Base-by-base conservation (phyloP, 2,113 vertebrate genomes). In the Dipodomys spectabilis region DNA sequence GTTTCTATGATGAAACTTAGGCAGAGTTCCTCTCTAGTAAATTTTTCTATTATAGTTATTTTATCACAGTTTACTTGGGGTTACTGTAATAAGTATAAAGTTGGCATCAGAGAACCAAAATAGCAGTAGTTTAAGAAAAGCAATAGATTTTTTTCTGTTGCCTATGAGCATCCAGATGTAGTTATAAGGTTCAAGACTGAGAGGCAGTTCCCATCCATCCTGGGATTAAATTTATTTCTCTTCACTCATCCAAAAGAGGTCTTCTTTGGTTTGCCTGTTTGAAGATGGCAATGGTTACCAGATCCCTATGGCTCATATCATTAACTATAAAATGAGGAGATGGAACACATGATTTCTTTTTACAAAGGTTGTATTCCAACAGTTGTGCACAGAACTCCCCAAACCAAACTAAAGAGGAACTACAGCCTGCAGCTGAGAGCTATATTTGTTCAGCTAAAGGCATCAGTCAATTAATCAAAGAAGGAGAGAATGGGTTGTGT, bases 401-500 rank as follows among this genome's bases (percentile, higher is more conserved):
- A 68, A 6, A 35, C 1, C 1, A 10, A 28, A 20, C 71, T 65
- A 10, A 49, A 53, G 30, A 2, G 2, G 2, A 88, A 83, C 69
- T 10, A 62, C 1, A 45, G 7, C 12, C 13, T 39, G 15, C 6
- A 62, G 6, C 28, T 68, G 7, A 7, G 1, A 89, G 10, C 3
- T 69, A 5, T 71, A 5, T 71, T 90, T 77, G 12, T 25, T 23
- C 16, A 32, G 5, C 22, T 82, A 75, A 88, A 20, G 15, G 27
- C 27, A 87, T 6, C 44, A 45, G 39, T 87, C 2, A 57, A 1
- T 83, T 72, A 69, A n/a, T 15, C 57, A 87, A n/a, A 91, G 19
- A 75, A 75, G 16, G 0, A 12, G 18, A 39, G 6, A 45, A 32
- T 15, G 30, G 18, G 22, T 44, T 13, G 0, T 1, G 1, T 1